phyloP scores from a whole-genome alignment of 2,888 invertebrate genomes.

The Sceliomorpha sp. region DNA sequence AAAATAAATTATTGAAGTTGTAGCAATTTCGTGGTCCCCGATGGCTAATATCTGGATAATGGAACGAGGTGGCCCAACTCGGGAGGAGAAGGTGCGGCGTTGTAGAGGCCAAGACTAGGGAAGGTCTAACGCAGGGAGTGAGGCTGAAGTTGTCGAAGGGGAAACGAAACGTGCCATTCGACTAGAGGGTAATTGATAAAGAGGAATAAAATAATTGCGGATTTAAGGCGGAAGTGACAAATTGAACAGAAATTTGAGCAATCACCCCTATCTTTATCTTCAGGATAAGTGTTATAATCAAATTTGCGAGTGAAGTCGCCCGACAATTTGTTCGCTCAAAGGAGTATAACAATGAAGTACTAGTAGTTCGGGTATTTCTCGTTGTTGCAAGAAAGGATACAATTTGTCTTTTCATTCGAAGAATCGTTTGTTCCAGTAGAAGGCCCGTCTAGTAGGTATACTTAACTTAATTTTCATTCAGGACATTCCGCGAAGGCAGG shows the following conservation, averaged over 20 bases:
- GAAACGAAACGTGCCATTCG: conserved; percentile 42
- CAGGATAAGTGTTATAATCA: too few relatives aligned
- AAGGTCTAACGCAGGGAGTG: conserved; percentile 47
- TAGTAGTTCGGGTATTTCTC: too few relatives aligned
- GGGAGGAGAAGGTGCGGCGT: conserved; percentile 37
- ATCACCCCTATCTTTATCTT: conserved; percentile 7
- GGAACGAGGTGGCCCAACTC: conserved; percentile 69
- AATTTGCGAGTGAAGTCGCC: too few relatives aligned
- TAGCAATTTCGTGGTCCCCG: conserved; percentile 77
- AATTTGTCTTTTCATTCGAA: conserved; percentile 28
- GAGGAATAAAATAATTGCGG: conserved; percentile 73
- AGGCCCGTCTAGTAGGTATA: conserved; percentile 46
- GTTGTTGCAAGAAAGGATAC: conserved; percentile 1
- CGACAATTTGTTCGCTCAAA: too few relatives aligned
- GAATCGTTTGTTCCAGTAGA: conserved; percentile 38
- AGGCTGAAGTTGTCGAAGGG: conserved; percentile 47
- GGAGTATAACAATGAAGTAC: neutral
- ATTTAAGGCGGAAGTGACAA: conserved; percentile 68
- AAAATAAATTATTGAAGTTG: conserved; percentile 79
- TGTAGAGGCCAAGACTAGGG: conserved; percentile 54
- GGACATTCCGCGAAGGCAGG: conserved; percentile 73
- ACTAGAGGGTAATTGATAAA: conserved; percentile 74
- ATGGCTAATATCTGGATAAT: conserved; percentile 80
- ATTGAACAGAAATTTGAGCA: conserved; percentile 60
- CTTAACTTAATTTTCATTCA: conserved; percentile 79